phyloP scores from a whole-genome alignment of 2,888 invertebrate species.

The Ditula angustiorana region DNA sequence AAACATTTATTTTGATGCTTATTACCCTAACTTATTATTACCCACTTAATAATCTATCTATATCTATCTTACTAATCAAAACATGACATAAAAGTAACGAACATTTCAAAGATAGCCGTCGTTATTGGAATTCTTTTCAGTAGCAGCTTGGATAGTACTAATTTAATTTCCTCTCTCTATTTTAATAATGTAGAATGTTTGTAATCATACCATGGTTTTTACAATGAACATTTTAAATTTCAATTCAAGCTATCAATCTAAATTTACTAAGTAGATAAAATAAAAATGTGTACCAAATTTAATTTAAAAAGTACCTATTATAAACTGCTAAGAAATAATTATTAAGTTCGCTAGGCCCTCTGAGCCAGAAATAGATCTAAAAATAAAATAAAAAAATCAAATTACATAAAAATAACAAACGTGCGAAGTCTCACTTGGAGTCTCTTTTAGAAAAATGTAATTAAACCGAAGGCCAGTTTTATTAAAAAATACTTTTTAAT shows the following conservation, averaged over 20 bases:
- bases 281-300: too few species aligned
- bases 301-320: too few species aligned
- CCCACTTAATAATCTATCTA: too few species aligned
- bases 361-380: neutral
- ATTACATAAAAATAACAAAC: conserved; percentile 3
- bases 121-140: conserved; percentile 55
- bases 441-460: conserved; percentile 23
- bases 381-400: neutral
- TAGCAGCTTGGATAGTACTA: conserved; percentile 41
- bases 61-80: neutral
- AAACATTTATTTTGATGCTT: too few species aligned
- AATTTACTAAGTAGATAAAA: too few species aligned
- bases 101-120: neutral
- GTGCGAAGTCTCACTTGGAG: conserved; percentile 11
- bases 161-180: conserved; percentile 56
- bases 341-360: neutral
- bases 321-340: too few species aligned
- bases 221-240: too few species aligned
- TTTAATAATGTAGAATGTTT: too few species aligned
- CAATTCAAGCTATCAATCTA: too few species aligned
- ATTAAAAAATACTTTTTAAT: conserved; percentile 35
- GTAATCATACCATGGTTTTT: too few species aligned
- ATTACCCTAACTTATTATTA: too few species aligned
- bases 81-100: neutral
- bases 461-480: conserved; percentile 27